A percentile compares a stretch with the other conserved stretches of the same genome.
phyloP scores from a whole-genome alignment of 2,113 vertebrate genomes.

The Eulacestoma nigropectus region DNA sequence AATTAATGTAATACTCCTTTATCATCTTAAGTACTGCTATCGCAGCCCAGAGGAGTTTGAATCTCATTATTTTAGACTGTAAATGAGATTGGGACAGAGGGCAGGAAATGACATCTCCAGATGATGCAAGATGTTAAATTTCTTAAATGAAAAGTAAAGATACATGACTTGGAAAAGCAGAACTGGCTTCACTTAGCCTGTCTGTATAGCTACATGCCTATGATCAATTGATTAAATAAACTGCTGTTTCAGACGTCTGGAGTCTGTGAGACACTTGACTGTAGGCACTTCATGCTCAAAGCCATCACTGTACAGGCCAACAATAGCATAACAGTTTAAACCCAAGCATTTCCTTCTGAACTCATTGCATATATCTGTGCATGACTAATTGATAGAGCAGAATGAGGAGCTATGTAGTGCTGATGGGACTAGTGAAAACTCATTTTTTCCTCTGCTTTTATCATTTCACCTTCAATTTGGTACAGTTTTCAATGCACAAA shows the following conservation, averaged over 20 bases:
- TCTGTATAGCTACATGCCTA: conserved; percentile 39
- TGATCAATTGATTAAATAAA: conserved; percentile 69
- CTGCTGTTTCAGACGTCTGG: conserved; percentile 55
- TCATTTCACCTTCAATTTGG: conserved; percentile 8
- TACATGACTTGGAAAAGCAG: neutral
- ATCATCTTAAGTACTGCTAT: neutral
- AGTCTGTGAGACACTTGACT: conserved; percentile 48
- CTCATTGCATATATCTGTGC: neutral
- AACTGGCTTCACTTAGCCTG: neutral
- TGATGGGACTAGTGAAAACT: neutral
- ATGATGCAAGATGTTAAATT: conserved; percentile 8
- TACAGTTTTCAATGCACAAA: neutral
- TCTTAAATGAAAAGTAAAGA: conserved; percentile 26
- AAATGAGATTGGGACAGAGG: neutral
- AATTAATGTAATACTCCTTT: neutral
- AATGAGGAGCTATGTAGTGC: neutral
- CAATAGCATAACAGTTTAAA: conserved; percentile 56
- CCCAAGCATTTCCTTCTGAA: conserved; percentile 37
- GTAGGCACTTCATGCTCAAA: neutral
- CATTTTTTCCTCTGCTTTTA: neutral
- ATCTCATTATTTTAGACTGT: neutral
- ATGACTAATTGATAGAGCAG: conserved; percentile 40
- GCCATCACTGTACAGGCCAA: conserved; percentile 46
- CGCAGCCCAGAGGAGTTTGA: neutral
- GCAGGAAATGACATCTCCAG: neutral